Conservation (phyloP, 2,113 vertebrate genomes). For the Crocuta crocuta region DNA sequence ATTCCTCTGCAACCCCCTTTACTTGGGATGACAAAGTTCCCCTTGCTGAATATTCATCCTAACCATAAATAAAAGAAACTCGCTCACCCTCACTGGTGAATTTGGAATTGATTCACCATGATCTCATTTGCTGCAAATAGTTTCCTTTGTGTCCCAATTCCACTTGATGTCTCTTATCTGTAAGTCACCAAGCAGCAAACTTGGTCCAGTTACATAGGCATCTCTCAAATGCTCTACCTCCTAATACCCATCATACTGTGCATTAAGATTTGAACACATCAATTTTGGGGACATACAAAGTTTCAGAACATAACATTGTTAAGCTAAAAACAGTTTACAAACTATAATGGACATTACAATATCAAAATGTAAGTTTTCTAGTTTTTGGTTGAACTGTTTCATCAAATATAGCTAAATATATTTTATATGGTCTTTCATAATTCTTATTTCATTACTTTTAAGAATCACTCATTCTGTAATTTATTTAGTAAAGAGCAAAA, state of each 20-base stretch:
- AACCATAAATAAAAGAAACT: background rate
- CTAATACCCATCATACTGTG: background rate
- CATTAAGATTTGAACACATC: background rate
- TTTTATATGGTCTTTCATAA: background rate
- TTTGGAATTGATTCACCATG: too few species aligned
- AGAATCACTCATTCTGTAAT: background rate
- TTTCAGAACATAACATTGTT: background rate
- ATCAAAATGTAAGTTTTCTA: background rate
- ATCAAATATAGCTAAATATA: background rate
- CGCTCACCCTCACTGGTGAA: background rate
- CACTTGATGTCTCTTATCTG: background rate
- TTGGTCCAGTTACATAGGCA: background rate
- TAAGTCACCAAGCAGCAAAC: background rate
- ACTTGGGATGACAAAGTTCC: background rate
- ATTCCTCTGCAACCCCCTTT: background rate
- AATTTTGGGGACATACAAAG: background rate
- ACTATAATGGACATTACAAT: background rate
- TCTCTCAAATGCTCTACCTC: background rate
- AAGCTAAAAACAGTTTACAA: background rate
- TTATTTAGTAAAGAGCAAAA: background rate
- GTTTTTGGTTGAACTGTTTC: conserved; percentile 22
- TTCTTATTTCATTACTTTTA: background rate
- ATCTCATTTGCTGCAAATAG: too few species aligned
- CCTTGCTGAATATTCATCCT: background rate
- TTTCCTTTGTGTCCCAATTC: background rate